A percentile compares a stretch with the other conserved stretches of the same genome.
phyloP scores from a whole-genome alignment of 2,113 vertebrate species.

The Cichladusa arquata region DNA sequence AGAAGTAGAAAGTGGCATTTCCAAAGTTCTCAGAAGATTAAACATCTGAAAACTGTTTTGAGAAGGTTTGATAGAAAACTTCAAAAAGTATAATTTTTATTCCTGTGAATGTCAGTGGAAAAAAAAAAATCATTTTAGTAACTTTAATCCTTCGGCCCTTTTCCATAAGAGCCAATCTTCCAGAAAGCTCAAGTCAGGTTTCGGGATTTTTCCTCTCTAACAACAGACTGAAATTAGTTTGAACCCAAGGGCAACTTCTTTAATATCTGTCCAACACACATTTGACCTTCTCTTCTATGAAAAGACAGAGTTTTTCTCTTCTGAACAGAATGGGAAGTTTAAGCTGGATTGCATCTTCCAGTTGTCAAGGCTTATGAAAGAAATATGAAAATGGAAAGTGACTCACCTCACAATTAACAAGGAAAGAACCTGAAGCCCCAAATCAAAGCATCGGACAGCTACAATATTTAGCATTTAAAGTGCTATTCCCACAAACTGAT shows the following conservation, averaged over 20 bases:
- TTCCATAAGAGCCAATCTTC: neutral
- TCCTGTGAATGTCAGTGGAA: neutral
- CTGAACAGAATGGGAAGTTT: neutral
- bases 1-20: neutral
- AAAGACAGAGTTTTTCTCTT: neutral
- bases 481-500: neutral
- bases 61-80: neutral
- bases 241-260: constrained; percentile 49
- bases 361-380: constrained; percentile 22
- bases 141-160: neutral
- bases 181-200: neutral
- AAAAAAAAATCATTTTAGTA: neutral
- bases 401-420: constrained; percentile 35
- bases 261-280: constrained; percentile 28
- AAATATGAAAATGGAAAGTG: constrained; percentile 38
- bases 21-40: neutral
- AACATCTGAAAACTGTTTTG: neutral
- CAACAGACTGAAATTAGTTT: constrained; percentile 41
- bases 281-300: constrained; percentile 12
- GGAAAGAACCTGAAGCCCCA: neutral
- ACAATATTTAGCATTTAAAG: neutral
- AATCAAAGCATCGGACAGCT: constrained; percentile 26
- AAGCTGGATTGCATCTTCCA: constrained; percentile 6
- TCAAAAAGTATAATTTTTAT: neutral
- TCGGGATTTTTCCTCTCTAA: neutral